Evolutionary conservation across 2,888 invertebrate genomes (phyloP).

Genomic region (Brachyptera putata): DNA sequence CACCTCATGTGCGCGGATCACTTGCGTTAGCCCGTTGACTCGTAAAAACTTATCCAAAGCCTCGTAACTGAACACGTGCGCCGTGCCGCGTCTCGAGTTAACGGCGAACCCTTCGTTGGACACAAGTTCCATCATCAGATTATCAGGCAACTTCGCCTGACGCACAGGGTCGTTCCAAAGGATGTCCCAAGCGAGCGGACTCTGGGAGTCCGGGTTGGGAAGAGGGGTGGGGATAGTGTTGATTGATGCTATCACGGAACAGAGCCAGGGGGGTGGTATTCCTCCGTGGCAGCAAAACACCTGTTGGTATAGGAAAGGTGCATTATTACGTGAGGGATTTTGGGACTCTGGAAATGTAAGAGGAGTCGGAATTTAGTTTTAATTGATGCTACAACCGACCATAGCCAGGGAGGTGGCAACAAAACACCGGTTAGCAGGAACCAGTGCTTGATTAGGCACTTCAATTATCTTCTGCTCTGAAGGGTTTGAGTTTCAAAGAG

Average conservation of each 20-base stretch:
- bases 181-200: conserved; percentile 71
- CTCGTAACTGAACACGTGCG: conserved; percentile 63
- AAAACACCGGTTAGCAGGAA: conserved; percentile 49
- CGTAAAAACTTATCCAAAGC: conserved; percentile 65
- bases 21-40: conserved; percentile 62
- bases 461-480: too few species aligned
- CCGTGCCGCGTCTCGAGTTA: conserved; percentile 65
- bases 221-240: conserved; percentile 63
- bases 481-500: too few species aligned
- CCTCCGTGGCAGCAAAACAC: conserved; percentile 74
- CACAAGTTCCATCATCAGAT: conserved; percentile 49
- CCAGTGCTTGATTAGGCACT: too few species aligned
- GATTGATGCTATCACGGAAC: conserved; percentile 58
- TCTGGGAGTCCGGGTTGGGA: conserved; percentile 60
- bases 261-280: conserved; percentile 65
- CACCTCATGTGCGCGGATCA: conserved; percentile 70
- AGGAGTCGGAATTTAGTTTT: too few species aligned
- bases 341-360: conserved; percentile 57
- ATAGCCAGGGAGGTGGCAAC: conserved; percentile 63
- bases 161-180: conserved; percentile 73
- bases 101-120: conserved; percentile 63
- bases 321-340: conserved; percentile 46
- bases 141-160: conserved; percentile 45
- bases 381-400: too few species aligned
- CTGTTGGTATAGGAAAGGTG: too few species aligned